Evolutionary conservation across 2,797 vertebrate species (phyloP).

Genomic region (Brachyalestes nurse): DNA sequence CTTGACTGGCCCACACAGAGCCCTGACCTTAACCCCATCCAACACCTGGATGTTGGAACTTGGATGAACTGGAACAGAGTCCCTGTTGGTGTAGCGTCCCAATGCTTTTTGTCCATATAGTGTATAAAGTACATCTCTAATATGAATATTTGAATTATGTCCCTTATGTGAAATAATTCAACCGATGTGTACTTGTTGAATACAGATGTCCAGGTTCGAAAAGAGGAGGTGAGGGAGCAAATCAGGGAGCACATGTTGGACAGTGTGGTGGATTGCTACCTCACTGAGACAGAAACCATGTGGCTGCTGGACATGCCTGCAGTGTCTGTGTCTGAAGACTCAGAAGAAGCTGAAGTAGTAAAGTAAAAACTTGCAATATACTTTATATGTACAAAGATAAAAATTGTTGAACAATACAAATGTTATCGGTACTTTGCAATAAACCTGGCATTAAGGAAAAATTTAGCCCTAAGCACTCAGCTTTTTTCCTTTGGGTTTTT

Average conservation of each 20-base stretch:
- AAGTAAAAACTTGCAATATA: slow-evolving; percentile 70
- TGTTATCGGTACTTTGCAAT: neutral
- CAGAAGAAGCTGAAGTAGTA: slow-evolving; percentile 75
- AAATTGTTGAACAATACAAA: neutral
- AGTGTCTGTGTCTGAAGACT: slow-evolving; percentile 74
- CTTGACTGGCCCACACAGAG: no score
- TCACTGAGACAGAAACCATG: slow-evolving; percentile 83
- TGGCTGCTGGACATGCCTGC: slow-evolving; percentile 80
- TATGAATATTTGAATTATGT: neutral
- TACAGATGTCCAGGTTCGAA: slow-evolving; percentile 74
- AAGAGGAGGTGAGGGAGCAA: slow-evolving; percentile 66
- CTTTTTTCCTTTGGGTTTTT: neutral
- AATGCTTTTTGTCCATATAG: no score
- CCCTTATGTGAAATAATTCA: neutral
- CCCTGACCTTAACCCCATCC: no score
- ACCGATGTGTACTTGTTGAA: neutral
- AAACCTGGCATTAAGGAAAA: neutral
- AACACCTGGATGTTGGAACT: no score
- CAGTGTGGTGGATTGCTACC: slow-evolving; percentile 70
- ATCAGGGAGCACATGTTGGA: slow-evolving; percentile 78
- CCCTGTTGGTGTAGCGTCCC: no score
- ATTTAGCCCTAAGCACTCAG: neutral
- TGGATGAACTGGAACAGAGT: no score
- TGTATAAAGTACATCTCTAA: neutral
- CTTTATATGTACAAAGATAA: neutral